Evolutionary conservation across 2,888 invertebrate species (phyloP).

Genomic region (Zaprionus lineosus): DNA sequence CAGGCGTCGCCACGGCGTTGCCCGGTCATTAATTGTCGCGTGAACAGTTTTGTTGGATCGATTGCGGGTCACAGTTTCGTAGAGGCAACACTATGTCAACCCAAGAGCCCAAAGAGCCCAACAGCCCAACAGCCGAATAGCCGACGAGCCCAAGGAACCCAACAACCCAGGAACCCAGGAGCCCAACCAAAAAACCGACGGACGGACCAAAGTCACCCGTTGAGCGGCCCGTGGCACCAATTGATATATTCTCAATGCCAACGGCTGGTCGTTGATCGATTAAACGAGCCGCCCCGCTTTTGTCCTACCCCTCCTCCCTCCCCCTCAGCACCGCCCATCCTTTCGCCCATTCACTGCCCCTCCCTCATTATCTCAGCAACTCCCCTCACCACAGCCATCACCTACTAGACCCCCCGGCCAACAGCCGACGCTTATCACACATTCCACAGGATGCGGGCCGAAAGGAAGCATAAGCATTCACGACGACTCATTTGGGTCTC

Average conservation of each 20-base stretch:
- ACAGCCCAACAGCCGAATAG: slow-evolving; percentile 2
- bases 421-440: too few relatives aligned
- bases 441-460: slow-evolving; percentile 32
- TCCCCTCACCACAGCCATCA: too few relatives aligned
- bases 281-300: slow-evolving; percentile 52
- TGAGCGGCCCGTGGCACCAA: slow-evolving; percentile 31
- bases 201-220: slow-evolving; percentile 8
- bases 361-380: too few relatives aligned
- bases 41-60: slow-evolving; percentile 74
- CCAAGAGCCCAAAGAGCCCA: slow-evolving; percentile 9
- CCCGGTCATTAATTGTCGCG: slow-evolving; percentile 75
- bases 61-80: slow-evolving; percentile 71
- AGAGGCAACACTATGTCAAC: slow-evolving; percentile 63
- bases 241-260: slow-evolving; percentile 64
- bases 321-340: not conserved
- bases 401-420: too few relatives aligned
- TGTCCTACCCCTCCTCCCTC: not conserved
- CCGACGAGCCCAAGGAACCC: slow-evolving; percentile 1
- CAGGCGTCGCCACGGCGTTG: slow-evolving; percentile 54
- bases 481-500: not conserved
- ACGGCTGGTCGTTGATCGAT: slow-evolving; percentile 71
- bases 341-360: too few relatives aligned
- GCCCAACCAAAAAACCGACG: not conserved
- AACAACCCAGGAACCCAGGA: slow-evolving; percentile 3
- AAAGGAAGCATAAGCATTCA: too few relatives aligned